A percentile compares a stretch with the other conserved stretches of the same genome.
These are phyloP conservation scores for Chydorus sphaericus DNA, from an alignment of 2,888 invertebrate species.

Conservation along the genomic window DNA sequence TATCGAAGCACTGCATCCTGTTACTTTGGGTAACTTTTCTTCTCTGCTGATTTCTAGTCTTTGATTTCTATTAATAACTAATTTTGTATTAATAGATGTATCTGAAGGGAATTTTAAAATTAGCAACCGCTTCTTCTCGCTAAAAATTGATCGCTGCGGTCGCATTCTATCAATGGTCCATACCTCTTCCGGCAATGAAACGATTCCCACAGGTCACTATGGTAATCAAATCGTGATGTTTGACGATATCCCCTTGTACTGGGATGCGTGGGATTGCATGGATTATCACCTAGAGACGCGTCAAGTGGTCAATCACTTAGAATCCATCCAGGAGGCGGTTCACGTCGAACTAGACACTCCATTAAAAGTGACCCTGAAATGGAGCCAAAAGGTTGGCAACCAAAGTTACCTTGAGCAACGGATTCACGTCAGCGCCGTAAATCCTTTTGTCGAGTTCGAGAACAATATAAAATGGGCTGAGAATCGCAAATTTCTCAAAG, in stretches of 20 bases:
- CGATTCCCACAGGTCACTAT: neutral
- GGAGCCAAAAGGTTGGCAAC: conserved; percentile 2
- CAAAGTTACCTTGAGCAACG: neutral
- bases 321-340: conserved; percentile 20
- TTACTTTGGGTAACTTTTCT: neutral
- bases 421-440: conserved; percentile 3
- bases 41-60: too few relatives aligned
- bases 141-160: conserved; percentile 17
- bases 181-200: neutral
- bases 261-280: conserved; percentile 41
- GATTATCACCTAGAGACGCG: conserved; percentile 37
- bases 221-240: conserved; percentile 32
- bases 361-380: conserved; percentile 25
- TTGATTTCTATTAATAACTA: too few relatives aligned
- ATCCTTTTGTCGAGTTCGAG: conserved; percentile 28
- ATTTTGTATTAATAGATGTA: too few relatives aligned
- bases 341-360: conserved; percentile 26
- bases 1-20: neutral
- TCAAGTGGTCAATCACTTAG: conserved; percentile 16
- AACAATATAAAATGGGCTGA: conserved; percentile 34
- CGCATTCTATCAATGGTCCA: conserved; percentile 15
- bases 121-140: neutral
- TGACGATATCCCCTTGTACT: conserved; percentile 36
- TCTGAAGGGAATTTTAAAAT: neutral
- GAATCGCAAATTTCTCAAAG: conserved; percentile 34